Evolutionary conservation across 2,888 invertebrate species (phyloP), one percentile per base, ranked within the genome.

Genomic region (Tinea trinotella): DNA sequence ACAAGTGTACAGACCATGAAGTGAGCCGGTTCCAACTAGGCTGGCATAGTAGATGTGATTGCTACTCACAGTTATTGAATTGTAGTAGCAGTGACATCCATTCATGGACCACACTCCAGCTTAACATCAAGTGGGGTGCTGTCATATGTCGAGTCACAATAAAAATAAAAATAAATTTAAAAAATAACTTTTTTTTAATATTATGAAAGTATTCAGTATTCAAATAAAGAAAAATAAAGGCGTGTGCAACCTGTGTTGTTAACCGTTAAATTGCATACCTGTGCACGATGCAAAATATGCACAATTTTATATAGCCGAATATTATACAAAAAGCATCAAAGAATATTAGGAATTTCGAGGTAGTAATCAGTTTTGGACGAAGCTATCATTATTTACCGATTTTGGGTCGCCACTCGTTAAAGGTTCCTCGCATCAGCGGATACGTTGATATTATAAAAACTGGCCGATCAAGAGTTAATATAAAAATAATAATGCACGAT

Each of bases 401-500:
- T 74, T 54, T 72, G 58, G 62, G 63, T 62, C 62, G 56, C 63
- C 62, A 60, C 68, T 70, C 71, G 73, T 68, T 65, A 70, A 67
- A 67, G 76, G 76, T 73, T 66, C 63, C 35, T 35, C 35, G 17
- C 22, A 22, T 15, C 34, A 30, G 18, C 52, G 44, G 46, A 44
- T 48, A 48, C 24, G 50, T 50, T 18, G 19, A 53, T 53, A 40
- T 53, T 13, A 22, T 40, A 40, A 54, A 20, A 30, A 17, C 12
- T 65, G 67, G 71, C 68, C 76, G 70, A 77, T 80, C 71, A 68
- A 64, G 64, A 73, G 70, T 73, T 83, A 83, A 82, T 82, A 74
- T 63, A 79, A 80, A 81, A 76, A 83, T 83, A 83, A 83, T 81
- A 75, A 74, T 74, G 68, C 73, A 70, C 68, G 73, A 74, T 75